These are phyloP conservation scores for Acronicta alni DNA, from an alignment of 2,888 invertebrate species.

Conservation along the genomic window DNA sequence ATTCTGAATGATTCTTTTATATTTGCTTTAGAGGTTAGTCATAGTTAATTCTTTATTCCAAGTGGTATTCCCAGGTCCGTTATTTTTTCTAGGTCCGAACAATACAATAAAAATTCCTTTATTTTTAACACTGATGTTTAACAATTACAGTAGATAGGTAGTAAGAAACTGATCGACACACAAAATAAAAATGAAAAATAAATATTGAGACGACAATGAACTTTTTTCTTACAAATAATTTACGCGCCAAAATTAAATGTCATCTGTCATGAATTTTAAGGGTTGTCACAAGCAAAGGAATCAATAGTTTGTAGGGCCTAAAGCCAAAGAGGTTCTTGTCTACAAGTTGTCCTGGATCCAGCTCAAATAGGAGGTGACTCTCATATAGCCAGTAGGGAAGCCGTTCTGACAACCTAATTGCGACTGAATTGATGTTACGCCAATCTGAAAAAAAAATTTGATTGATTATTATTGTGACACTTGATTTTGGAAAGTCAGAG, in stretches of 20 bases:
- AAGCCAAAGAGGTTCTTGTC: background rate
- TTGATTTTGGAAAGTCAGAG: too few relatives aligned
- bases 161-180: too few relatives aligned
- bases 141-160: too few relatives aligned
- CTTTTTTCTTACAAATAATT: background rate
- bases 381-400: constrained; percentile 30
- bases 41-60: background rate
- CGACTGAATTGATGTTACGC: constrained; percentile 23
- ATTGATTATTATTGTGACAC: too few relatives aligned
- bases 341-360: constrained; percentile 29
- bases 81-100: background rate
- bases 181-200: background rate
- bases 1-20: background rate
- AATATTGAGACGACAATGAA: background rate
- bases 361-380: constrained; percentile 17
- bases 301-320: background rate
- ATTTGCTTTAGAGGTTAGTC: background rate
- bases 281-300: background rate
- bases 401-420: constrained; percentile 20
- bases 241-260: constrained; percentile 1
- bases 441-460: constrained; percentile 29
- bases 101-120: background rate
- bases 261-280: background rate
- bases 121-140: too few relatives aligned
- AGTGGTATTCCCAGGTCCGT: background rate